Conservation (phyloP, 2,888 invertebrate species). For the Pachydiplax longipennis region DNA sequence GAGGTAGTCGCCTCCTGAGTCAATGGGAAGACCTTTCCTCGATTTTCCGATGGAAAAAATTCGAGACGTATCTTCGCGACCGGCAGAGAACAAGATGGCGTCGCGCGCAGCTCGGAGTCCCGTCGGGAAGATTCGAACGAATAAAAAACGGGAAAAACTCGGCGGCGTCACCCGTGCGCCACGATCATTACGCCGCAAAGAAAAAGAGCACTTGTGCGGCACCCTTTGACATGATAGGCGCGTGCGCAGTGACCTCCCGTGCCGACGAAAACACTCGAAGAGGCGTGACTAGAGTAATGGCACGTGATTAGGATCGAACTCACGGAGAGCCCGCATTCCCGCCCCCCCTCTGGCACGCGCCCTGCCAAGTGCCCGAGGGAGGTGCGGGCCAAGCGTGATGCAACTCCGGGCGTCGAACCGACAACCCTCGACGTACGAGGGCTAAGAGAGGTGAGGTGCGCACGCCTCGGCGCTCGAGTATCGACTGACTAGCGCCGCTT, state of each 20-base stretch:
- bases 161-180: neutral
- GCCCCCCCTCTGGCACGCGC: constrained; percentile 43
- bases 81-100: constrained; percentile 34
- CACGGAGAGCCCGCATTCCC: neutral
- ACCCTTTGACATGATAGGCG: neutral
- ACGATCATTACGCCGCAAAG: neutral
- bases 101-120: constrained; percentile 33
- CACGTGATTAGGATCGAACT: too few relatives aligned
- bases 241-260: constrained; percentile 43
- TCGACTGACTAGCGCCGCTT: constrained; percentile 32
- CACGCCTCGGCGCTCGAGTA: constrained; percentile 31
- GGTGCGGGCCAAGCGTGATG: too few relatives aligned
- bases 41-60: neutral
- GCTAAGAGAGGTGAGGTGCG: too few relatives aligned
- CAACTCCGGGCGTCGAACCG: too few relatives aligned
- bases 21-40: neutral
- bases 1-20: neutral
- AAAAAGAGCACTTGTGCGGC: neutral
- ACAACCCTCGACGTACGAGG: too few relatives aligned
- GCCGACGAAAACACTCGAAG: constrained; percentile 35
- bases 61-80: constrained; percentile 9
- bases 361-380: constrained; percentile 35
- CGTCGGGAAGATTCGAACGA: neutral
- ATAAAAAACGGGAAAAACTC: neutral
- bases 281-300: constrained; percentile 30